These are phyloP conservation scores for Omphaloscelis lunosa DNA, from an alignment of 2,888 invertebrate genomes.

Conservation along the genomic window DNA sequence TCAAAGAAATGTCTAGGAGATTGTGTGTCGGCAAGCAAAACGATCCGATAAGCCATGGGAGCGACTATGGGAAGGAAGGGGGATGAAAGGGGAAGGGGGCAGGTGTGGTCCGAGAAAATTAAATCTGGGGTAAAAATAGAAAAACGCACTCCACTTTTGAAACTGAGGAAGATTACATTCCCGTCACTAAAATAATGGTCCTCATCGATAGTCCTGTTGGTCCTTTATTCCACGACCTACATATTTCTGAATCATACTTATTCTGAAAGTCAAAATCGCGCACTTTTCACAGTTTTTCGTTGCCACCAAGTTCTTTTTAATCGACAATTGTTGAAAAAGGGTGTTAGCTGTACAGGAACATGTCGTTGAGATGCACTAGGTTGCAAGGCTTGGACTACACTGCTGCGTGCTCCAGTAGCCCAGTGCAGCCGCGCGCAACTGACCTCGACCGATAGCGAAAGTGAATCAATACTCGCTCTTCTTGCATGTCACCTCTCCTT, in stretches of 20 bases:
- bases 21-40: conserved; percentile 77
- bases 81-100: not conserved
- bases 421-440: conserved; percentile 89
- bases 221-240: conserved; percentile 21
- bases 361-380: conserved; percentile 81
- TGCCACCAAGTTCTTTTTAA: not conserved
- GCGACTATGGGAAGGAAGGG: not conserved
- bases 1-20: conserved; percentile 77
- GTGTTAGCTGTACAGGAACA: conserved; percentile 5
- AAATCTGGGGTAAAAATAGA: not conserved
- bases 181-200: not conserved
- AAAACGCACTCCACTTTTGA: conserved; percentile 10
- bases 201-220: not conserved
- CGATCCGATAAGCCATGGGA: conserved; percentile 69
- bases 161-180: not conserved
- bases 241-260: not conserved
- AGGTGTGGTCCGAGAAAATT: conserved; percentile 33
- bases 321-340: not conserved
- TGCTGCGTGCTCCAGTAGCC: conserved; percentile 85
- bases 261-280: not conserved
- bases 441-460: conserved; percentile 87
- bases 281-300: not conserved
- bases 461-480: conserved; percentile 87
- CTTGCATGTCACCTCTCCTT: conserved; percentile 79
- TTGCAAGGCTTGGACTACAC: conserved; percentile 84